Evolutionary conservation across 64 coral and sea anemone genomes (phyloP), one percentile per base, ranked within the genome.

Genomic region (Dendrophyllia cribrosa): DNA sequence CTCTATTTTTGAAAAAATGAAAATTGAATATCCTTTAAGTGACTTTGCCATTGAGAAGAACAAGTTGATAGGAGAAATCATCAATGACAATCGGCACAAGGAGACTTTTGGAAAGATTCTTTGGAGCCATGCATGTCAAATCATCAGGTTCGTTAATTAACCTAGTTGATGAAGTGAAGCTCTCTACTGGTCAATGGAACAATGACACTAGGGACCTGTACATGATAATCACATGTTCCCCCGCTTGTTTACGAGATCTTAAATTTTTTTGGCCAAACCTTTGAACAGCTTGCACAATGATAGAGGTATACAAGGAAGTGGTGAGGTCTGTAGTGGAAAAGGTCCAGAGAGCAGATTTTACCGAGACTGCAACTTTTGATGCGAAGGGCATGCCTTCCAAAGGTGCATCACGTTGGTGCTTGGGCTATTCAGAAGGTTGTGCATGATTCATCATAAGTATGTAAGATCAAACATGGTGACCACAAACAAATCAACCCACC

Each of bases 401-500:
- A 88, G 13, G 26, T 93, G 0, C 25, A 85, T 12, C 59, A 93
- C 49, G 62, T 93, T 24, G 92, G 92, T 44, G 85, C 85, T 15
- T 93, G 92, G 92, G 74, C 92, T 1, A 43, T 94, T 20, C 46
- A 10, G 1, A 94, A 89, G 72, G 92, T 94, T 64, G 43, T 88
- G 4, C 20, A n/a, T 12, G 20, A 53, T 51, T 51, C 20, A 74
- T 19, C 66, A 63, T 2, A 43, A 64, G n/a, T 94, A 89, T 60
- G 55, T 89, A 1, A 25, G 46, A 59, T 10, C 11, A 13, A 88
- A 88, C 49, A 82, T 88, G 3, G 44, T 8, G 8, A 51, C 70
- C 48, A 78, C 3, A 15, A 21, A 45, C 43, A 4, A 14, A 59
- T 13, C 26, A 10, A 92, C 71, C 17, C 26, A 46, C 12, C 21